These are phyloP conservation scores for Fratercula arctica DNA, from an alignment of 2,797 vertebrate species.

Conservation along the genomic window DNA sequence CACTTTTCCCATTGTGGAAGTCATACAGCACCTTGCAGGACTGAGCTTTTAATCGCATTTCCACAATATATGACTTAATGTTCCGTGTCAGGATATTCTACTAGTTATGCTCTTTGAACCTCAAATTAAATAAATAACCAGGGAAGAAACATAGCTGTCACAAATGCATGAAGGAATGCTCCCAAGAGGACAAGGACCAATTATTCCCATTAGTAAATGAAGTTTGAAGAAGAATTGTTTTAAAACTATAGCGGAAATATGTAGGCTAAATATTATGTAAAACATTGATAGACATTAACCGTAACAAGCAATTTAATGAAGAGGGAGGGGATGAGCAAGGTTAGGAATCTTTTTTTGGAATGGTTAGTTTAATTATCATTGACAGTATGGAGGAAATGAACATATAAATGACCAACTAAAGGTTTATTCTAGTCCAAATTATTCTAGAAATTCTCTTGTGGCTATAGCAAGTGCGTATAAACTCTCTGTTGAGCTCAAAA, in stretches of 20 bases:
- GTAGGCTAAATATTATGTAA: background rate
- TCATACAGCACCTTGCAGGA: background rate
- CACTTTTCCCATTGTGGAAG: background rate
- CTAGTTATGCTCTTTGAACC: background rate
- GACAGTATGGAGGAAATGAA: background rate
- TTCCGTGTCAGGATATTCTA: background rate
- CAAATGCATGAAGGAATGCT: background rate
- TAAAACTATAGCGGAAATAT: background rate
- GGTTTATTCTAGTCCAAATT: background rate
- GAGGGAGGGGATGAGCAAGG: background rate
- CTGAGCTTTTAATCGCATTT: background rate
- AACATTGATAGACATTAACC: constrained; percentile 14
- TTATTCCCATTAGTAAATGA: constrained; percentile 41
- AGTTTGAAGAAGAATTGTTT: background rate
- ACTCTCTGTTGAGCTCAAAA: background rate
- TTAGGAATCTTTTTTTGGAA: background rate
- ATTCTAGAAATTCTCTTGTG: background rate
- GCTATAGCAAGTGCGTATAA: background rate
- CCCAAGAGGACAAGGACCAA: background rate
- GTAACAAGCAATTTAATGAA: constrained; percentile 10
- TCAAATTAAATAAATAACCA: constrained; percentile 26
- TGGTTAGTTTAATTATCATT: background rate
- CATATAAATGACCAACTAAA: background rate
- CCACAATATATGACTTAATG: background rate
- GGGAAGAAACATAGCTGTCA: background rate